Conservation (phyloP, 2,888 invertebrate species). For the Megalurothrips usitatus region DNA sequence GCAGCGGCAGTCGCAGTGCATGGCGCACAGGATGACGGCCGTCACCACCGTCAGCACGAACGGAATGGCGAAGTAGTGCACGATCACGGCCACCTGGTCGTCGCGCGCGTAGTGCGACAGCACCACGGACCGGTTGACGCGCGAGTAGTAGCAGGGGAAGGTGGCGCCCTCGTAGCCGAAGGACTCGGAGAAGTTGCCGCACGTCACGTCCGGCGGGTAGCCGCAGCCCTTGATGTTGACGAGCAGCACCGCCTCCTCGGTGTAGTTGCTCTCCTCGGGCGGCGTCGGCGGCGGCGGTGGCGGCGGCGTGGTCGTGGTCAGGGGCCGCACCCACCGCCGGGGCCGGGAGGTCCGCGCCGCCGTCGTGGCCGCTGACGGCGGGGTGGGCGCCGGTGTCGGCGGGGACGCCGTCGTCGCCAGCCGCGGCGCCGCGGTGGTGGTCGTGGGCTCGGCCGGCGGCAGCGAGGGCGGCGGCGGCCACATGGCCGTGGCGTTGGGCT, state of each 20-base stretch:
- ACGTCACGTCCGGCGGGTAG: slow-evolving; percentile 71
- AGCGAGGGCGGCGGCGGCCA: slow-evolving; percentile 27
- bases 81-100: slow-evolving; percentile 75
- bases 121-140: slow-evolving; percentile 75
- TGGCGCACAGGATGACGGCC: slow-evolving; percentile 76
- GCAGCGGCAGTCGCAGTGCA: slow-evolving; percentile 61
- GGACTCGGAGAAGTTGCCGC: slow-evolving; percentile 67
- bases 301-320: slow-evolving; percentile 39
- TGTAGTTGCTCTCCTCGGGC: slow-evolving; percentile 36
- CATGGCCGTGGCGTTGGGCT: slow-evolving; percentile 33
- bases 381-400: slow-evolving; percentile 45
- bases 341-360: slow-evolving; percentile 28
- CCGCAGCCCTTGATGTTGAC: slow-evolving; percentile 82
- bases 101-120: slow-evolving; percentile 78
- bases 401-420: slow-evolving; percentile 37
- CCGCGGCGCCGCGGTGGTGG: slow-evolving; percentile 27
- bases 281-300: slow-evolving; percentile 46
- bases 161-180: slow-evolving; percentile 64
- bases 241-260: slow-evolving; percentile 60
- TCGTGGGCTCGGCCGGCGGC: slow-evolving; percentile 26
- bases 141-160: slow-evolving; percentile 65
- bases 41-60: slow-evolving; percentile 79
- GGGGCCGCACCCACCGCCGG: slow-evolving; percentile 33
- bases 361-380: slow-evolving; percentile 39
- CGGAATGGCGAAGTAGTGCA: slow-evolving; percentile 78